Evolutionary conservation across 2,113 vertebrate genomes (phyloP).

Genomic region (Aphyosemion australe): DNA sequence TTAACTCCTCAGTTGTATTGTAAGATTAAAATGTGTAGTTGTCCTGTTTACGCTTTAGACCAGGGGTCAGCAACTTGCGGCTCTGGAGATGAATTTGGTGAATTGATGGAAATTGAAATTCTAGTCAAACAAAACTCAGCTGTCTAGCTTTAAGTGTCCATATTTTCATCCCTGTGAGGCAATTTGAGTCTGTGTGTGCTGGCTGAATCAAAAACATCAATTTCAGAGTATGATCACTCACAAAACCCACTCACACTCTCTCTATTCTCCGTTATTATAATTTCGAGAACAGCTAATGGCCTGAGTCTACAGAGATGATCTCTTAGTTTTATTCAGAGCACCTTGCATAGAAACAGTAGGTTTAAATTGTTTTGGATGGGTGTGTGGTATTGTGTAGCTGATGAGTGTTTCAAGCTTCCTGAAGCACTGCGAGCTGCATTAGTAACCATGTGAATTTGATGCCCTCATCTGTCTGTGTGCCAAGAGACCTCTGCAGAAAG

Average conservation of each 20-base stretch:
- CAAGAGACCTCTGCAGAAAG: slow-evolving; percentile 45
- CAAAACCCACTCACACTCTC: slow-evolving; percentile 7
- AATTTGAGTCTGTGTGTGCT: not conserved
- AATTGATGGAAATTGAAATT: too few species aligned
- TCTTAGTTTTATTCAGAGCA: not conserved
- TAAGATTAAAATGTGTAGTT: not conserved
- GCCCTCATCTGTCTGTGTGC: slow-evolving; percentile 49
- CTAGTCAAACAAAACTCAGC: too few species aligned
- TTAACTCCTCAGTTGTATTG: not conserved
- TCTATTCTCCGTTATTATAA: slow-evolving; percentile 28
- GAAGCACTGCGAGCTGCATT: slow-evolving; percentile 38
- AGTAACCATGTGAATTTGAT: slow-evolving; percentile 60
- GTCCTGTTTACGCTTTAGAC: too few species aligned
- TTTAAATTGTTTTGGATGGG: slow-evolving; percentile 1
- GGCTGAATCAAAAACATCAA: not conserved
- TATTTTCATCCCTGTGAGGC: too few species aligned
- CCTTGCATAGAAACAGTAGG: not conserved
- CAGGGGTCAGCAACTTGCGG: too few species aligned
- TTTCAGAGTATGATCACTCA: slow-evolving; percentile 32
- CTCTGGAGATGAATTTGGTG: too few species aligned
- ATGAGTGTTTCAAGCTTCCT: slow-evolving; percentile 34
- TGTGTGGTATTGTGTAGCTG: not conserved
- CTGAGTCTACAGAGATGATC: not conserved
- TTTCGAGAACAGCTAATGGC: not conserved
- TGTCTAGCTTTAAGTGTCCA: too few species aligned